Base-by-base conservation (phyloP, 2,888 invertebrate species). In the Megastigmus dorsalis region DNA sequence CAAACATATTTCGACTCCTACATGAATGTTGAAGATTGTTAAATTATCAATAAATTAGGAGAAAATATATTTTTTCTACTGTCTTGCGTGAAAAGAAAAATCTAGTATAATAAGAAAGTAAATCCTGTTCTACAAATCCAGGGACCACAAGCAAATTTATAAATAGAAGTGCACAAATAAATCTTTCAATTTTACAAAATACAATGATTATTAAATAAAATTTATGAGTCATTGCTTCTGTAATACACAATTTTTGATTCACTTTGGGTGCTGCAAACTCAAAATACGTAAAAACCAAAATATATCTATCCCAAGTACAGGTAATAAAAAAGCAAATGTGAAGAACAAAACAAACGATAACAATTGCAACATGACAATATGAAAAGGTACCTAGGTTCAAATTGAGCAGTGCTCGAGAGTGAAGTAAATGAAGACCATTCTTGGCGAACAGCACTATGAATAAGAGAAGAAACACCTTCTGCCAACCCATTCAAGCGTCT, bases 401-500 rank as follows among this genome's bases (percentile, higher is more conserved):
- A 92, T 89, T 91, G 87, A 78, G 85, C 88, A 77, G 84, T 76
- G 77, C 80, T 79, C 36, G 82, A 80, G 30, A 80, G 73, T 65
- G 81, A 79, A 60, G 83, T 69, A 57, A 85, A 55, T 60, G 85
- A 82, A 65, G 88, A 90, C 86, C 91, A 90, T 75, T 90, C 90
- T 86, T 92, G 92, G 82, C 93, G 90, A 80, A 93, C 90, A 87
- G 92, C 92, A 87, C 91, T 93, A 86, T 93, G 92, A 83, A 93
- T 91, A 78, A 93, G 90, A 66, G 91, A 91, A 38, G 92, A 91
- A 79, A 94, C 90, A 60, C 94, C 93, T 50, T 93, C 92, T 59
- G 93, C 93, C 81, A 94, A 89, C 82, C 93, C 93, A 88, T 92
- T 93, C 82, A 94, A 88, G 80, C 93, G 92, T 85, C 93, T 94